Conservation (phyloP, 2,888 invertebrate genomes). For the Archaeoteleia sp. region DNA sequence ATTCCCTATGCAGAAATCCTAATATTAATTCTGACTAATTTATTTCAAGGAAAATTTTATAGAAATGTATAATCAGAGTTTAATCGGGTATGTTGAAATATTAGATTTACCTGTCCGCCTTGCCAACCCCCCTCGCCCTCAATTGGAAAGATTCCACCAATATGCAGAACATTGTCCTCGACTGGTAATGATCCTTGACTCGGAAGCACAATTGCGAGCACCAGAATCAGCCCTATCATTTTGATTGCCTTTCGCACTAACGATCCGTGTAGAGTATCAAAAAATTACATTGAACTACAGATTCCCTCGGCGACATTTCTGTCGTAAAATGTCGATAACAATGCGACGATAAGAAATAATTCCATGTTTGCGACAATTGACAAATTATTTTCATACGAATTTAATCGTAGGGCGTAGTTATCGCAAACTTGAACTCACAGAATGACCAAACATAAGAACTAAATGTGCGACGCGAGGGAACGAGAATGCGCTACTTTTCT, state of each 20-base stretch:
- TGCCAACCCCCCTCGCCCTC: conserved; percentile 98
- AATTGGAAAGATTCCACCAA: conserved; percentile 99
- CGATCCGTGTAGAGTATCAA: neutral
- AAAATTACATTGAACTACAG: neutral
- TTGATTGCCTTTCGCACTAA: conserved; percentile 8
- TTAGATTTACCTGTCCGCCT: conserved; percentile 87
- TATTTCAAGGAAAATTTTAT: too few species aligned
- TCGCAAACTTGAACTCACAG: too few species aligned
- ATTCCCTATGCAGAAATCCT: too few species aligned
- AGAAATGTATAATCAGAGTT: too few species aligned
- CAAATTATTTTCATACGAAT: neutral
- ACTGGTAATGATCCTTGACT: conserved; percentile 62
- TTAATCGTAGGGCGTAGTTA: too few species aligned
- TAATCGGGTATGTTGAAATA: too few species aligned
- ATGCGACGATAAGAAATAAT: neutral
- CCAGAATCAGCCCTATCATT: conserved; percentile 52
- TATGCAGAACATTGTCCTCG: conserved; percentile 87
- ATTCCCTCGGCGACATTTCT: neutral
- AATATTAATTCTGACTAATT: too few species aligned
- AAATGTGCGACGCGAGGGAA: too few species aligned
- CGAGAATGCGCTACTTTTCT: too few species aligned
- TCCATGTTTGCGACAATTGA: conserved; percentile 7
- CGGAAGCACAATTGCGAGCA: conserved; percentile 54
- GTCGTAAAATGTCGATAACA: neutral
- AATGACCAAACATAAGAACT: too few species aligned